phyloP scores from a whole-genome alignment of 2,797 vertebrate species.

The Bovichtus variegatus region DNA sequence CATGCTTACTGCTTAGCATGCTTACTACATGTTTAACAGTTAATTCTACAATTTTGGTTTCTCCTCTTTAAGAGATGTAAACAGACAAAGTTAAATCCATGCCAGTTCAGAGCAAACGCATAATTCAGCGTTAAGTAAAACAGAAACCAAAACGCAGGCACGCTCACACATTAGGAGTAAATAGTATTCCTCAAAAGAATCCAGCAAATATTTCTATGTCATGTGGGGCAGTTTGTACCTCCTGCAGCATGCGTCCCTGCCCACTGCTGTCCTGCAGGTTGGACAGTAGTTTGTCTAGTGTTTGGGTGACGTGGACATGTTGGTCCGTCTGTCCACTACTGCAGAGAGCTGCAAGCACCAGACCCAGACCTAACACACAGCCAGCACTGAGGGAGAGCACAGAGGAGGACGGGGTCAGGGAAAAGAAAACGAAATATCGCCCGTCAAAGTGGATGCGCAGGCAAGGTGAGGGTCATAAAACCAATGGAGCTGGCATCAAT shows the following conservation, averaged over 20 bases:
- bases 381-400: slow-evolving; percentile 84
- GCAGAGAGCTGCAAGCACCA: slow-evolving; percentile 90
- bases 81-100: slow-evolving; percentile 66
- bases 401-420: not conserved
- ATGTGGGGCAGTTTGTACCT: slow-evolving; percentile 82
- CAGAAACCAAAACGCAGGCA: slow-evolving; percentile 51
- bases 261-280: slow-evolving; percentile 85
- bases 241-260: slow-evolving; percentile 90
- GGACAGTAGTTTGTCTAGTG: slow-evolving; percentile 83
- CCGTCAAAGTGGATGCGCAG: too few species aligned
- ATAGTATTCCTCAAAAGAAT: too few species aligned
- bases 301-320: slow-evolving; percentile 74
- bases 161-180: slow-evolving; percentile 60
- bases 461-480: not conserved
- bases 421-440: not conserved
- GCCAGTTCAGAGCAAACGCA: slow-evolving; percentile 64
- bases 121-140: too few species aligned
- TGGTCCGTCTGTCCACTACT: slow-evolving; percentile 84
- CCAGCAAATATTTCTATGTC: too few species aligned
- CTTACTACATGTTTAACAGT: too few species aligned
- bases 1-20: too few species aligned
- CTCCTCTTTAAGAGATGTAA: too few species aligned
- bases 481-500: not conserved
- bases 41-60: too few species aligned
- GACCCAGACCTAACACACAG: slow-evolving; percentile 91